Evolutionary conservation across 2,888 invertebrate genomes (phyloP), one percentile per base, ranked within the genome.

Genomic region (Lymantria dispar): DNA sequence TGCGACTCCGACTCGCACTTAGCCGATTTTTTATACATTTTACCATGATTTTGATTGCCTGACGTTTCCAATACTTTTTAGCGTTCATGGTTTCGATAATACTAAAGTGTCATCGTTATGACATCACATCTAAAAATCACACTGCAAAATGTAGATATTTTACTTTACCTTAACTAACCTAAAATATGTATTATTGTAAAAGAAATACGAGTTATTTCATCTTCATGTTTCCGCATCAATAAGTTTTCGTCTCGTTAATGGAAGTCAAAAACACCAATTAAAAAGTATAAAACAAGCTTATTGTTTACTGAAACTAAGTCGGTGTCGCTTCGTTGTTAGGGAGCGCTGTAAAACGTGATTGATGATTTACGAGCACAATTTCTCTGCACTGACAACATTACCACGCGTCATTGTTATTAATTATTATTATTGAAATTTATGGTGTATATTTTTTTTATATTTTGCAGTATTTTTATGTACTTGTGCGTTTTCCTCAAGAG

Each of bases 271-370:
- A 7, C 38, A 38, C 11, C 12, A 39, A 62, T 62, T 62, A 62
- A 50, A 51, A 62, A 62, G 56, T 65, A 22, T 52, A 33, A 42
- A 43, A 43, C 48, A 50, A 56, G 40, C 38, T 13, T 41, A 42
- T 54, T 57, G 56, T 62, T 62, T 53, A 39, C 41, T 43, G 47
- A 62, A 53, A 38, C 48, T 52, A 45, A 37, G 50, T 62, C 55
- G 59, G 52, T 55, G 52, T 51, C 56, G 51, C 47, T 47, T 47
- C 47, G 53, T 13, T 52, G 50, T 51, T 49, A 43, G 40, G 50
- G 49, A 64, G 45, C 56, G 47, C 40, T 62, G 52, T 62, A 55
- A 57, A 52, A 50, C 39, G 37, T 64, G 66, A 66, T 64, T 62
- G 53, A 66, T 65, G 57, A 45, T 57, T 56, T 39, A 22, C 41